phyloP scores from a whole-genome alignment of 2,888 invertebrate genomes.

The Hetaerina titia region DNA sequence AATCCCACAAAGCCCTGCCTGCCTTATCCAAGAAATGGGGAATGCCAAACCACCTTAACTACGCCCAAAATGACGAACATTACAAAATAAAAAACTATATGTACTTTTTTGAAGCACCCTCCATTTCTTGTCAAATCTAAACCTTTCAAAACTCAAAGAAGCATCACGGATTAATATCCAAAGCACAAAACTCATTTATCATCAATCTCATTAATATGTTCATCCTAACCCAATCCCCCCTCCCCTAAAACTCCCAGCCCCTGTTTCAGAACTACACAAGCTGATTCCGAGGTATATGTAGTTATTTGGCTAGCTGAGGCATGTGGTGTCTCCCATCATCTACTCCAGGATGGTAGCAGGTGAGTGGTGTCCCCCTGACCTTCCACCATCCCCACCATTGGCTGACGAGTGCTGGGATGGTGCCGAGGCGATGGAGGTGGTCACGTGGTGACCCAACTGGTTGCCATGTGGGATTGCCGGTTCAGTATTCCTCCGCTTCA shows the following conservation, averaged over 20 bases:
- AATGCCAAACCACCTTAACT: not conserved
- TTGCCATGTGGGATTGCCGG: constrained; percentile 86
- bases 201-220: not conserved
- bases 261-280: constrained; percentile 13
- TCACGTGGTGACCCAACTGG: constrained; percentile 79
- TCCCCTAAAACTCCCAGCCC: not conserved
- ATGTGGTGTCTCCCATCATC: not conserved
- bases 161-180: not conserved
- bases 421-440: constrained; percentile 33
- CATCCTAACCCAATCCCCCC: not conserved
- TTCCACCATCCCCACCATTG: constrained; percentile 64
- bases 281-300: constrained; percentile 33
- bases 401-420: constrained; percentile 56
- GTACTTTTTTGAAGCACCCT: not conserved
- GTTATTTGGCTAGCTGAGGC: constrained; percentile 19
- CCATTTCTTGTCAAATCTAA: not conserved
- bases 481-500: constrained; percentile 95
- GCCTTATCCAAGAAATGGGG: not conserved
- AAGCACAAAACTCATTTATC: not conserved
- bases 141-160: not conserved
- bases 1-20: not conserved
- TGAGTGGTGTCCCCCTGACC: constrained; percentile 56
- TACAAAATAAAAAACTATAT: not conserved
- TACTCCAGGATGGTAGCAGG: constrained; percentile 64
- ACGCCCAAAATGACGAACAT: not conserved